Percentiles rank a stretch among this genome's conserved stretches.
Conservation (phyloP, 2,797 vertebrate species). For the Brachyrhaphis roseni region DNA sequence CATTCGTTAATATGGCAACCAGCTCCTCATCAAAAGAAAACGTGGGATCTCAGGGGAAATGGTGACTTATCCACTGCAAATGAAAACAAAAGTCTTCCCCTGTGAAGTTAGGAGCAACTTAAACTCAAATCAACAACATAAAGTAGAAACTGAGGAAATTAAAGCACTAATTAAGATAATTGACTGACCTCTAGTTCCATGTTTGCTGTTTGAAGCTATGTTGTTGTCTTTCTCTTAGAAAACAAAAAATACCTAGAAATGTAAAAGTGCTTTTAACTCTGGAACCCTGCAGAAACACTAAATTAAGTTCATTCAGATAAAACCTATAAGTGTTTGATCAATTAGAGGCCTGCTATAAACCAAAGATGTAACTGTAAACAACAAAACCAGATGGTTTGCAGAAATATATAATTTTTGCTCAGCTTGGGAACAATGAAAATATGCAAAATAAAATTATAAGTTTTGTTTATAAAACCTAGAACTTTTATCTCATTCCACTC, state of each 20-base stretch:
- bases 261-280: neutral
- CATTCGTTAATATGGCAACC: slow-evolving; percentile 42
- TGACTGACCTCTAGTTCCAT: neutral
- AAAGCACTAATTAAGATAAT: neutral
- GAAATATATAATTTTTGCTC: neutral
- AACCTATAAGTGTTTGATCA: no score
- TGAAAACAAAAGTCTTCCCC: slow-evolving; percentile 14
- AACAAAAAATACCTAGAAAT: neutral
- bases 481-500: neutral
- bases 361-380: neutral
- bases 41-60: slow-evolving; percentile 18
- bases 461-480: neutral
- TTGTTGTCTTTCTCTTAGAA: neutral
- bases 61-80: slow-evolving; percentile 8
- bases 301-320: neutral
- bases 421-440: neutral
- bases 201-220: neutral
- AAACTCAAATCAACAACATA: no score
- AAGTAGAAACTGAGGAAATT: neutral
- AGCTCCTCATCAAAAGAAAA: slow-evolving; percentile 27
- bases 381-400: neutral
- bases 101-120: neutral
- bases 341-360: neutral
- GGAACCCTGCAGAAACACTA: neutral
- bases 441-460: neutral